phyloP scores from a whole-genome alignment of 2,113 vertebrate species.

The Laticauda laticaudata region DNA sequence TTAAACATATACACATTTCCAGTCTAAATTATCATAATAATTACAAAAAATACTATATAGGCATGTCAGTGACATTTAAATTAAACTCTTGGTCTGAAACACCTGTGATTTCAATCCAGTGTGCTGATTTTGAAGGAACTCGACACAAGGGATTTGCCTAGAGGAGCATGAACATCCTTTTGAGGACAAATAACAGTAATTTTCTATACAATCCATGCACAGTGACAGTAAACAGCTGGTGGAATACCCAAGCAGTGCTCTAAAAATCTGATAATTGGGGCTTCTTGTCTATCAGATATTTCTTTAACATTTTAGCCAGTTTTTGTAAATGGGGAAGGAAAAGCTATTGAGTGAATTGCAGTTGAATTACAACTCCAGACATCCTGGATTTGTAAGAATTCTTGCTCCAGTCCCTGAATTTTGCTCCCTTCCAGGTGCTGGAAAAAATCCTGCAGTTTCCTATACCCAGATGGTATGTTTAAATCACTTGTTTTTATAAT shows the following conservation, averaged over 20 bases:
- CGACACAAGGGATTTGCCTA: not conserved
- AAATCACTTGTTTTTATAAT: not conserved
- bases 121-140: not conserved
- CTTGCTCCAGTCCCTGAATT: not conserved
- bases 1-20: not conserved
- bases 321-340: not conserved
- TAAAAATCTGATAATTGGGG: no score
- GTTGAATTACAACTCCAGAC: not conserved
- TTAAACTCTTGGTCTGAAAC: not conserved
- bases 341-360: not conserved
- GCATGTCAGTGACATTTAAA: not conserved
- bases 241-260: not conserved
- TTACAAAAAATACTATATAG: not conserved
- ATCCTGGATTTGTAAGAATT: not conserved
- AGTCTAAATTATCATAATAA: slow-evolving; percentile 1
- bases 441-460: not conserved
- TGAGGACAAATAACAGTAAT: slow-evolving; percentile 1
- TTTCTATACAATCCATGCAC: not conserved
- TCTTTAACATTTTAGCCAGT: not conserved
- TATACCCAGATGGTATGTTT: not conserved
- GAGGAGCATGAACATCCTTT: not conserved
- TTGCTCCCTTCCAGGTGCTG: not conserved
- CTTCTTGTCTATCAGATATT: not conserved
- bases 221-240: not conserved
- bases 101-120: not conserved